phyloP scores from a whole-genome alignment of 2,888 invertebrate genomes.

The Schrankia costaestrigalis region DNA sequence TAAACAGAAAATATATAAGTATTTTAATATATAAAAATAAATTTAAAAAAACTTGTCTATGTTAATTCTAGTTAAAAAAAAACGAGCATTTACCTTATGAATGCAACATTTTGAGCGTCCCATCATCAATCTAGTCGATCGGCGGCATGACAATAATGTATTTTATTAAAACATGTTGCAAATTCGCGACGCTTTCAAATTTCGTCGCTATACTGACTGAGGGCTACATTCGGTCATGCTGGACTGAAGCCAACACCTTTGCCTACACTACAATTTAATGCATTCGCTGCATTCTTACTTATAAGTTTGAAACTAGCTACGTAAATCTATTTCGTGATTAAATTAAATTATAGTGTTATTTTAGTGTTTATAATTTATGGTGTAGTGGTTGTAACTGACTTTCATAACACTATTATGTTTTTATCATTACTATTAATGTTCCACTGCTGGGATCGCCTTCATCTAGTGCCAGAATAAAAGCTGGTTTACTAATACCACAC shows the following conservation, averaged over 20 bases:
- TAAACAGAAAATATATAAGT: too few species aligned
- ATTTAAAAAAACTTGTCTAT: too few species aligned
- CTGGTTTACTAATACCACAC: too few species aligned
- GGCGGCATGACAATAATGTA: conserved; percentile 30
- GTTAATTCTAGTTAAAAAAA: too few species aligned
- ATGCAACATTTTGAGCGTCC: conserved; percentile 19
- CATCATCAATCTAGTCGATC: conserved; percentile 30
- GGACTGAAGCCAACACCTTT: conserved; percentile 44
- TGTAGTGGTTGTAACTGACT: not conserved
- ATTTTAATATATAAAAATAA: too few species aligned
- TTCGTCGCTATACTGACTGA: conserved; percentile 29
- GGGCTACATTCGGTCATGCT: conserved; percentile 38
- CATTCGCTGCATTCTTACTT: conserved; percentile 47
- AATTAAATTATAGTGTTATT: not conserved
- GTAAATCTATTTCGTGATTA: not conserved
- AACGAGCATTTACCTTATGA: conserved; percentile 25
- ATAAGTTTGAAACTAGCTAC: conserved; percentile 6
- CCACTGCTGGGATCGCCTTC: too few species aligned
- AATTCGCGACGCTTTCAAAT: conserved; percentile 54
- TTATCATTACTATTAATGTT: too few species aligned
- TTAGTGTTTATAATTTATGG: not conserved
- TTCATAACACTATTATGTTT: not conserved
- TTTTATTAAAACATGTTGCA: conserved; percentile 41
- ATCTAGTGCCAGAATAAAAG: too few species aligned
- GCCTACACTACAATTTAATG: conserved; percentile 49